Conservation (phyloP, 2,797 vertebrate species). For the Callimico goeldii region DNA sequence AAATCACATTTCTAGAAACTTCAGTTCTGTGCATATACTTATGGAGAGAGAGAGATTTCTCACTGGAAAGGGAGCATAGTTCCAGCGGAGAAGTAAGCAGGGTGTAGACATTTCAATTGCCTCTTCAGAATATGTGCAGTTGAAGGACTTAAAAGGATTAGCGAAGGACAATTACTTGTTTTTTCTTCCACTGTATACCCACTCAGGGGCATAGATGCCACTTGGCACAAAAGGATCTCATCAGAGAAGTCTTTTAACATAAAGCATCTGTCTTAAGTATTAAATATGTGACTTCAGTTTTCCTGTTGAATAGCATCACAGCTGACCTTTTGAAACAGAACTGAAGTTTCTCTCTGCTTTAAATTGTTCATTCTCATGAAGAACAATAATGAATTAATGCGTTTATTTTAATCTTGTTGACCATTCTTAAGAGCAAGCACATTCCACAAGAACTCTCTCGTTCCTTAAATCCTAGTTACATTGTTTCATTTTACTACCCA, state of each 20-base stretch:
- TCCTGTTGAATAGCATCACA: conserved; percentile 40
- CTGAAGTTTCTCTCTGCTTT: conserved; percentile 43
- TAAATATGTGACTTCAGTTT: conserved; percentile 53
- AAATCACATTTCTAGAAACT: background rate
- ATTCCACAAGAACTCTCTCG: conserved; percentile 41
- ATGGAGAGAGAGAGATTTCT: background rate
- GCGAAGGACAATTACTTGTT: background rate
- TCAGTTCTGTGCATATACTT: background rate
- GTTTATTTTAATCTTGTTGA: conserved; percentile 42
- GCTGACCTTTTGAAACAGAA: conserved; percentile 65
- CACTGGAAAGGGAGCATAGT: background rate
- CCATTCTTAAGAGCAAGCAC: conserved; percentile 48
- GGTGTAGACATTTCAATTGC: background rate
- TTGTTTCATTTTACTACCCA: background rate
- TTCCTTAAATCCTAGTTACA: conserved; percentile 3
- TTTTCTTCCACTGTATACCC: background rate
- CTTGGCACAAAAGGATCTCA: conserved; percentile 30
- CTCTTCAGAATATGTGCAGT: background rate
- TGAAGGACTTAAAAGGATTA: background rate
- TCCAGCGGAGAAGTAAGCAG: background rate
- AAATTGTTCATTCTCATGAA: conserved; percentile 54
- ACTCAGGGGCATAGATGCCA: background rate
- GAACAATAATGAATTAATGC: conserved; percentile 64
- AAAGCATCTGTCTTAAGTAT: conserved; percentile 39
- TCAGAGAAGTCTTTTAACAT: conserved; percentile 39